Conservation (phyloP, 2,113 vertebrate genomes). For the Ophiodon elongatus region DNA sequence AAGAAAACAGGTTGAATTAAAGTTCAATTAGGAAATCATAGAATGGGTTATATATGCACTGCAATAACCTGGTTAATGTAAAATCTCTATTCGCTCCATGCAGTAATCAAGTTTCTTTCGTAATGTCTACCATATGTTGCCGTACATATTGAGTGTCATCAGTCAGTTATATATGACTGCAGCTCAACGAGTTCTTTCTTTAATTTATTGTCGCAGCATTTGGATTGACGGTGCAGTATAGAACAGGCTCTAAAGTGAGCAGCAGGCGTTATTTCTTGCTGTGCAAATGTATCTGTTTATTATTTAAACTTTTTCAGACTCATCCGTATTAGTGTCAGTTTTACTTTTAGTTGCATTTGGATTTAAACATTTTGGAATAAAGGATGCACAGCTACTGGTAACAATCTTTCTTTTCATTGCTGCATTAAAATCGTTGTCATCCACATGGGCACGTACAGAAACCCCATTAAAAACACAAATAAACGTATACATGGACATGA, state of each 20-base stretch:
- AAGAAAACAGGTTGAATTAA: constrained; percentile 26
- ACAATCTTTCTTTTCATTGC: not conserved
- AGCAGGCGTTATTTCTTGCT: not conserved
- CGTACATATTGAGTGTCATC: not conserved
- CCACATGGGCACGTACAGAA: not conserved
- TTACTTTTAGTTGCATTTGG: not conserved
- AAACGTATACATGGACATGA: not conserved
- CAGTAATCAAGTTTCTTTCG: not conserved
- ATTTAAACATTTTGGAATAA: not conserved
- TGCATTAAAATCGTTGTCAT: not conserved
- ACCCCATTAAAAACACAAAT: not conserved
- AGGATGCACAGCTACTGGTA: not conserved
- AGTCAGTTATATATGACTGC: not conserved
- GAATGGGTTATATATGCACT: not conserved
- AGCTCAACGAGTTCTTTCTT: not conserved
- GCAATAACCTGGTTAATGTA: not conserved
- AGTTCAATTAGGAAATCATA: not conserved
- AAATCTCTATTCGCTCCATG: not conserved
- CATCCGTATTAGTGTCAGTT: not conserved
- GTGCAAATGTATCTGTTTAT: not conserved
- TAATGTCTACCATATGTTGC: not conserved
- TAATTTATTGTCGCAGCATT: not conserved
- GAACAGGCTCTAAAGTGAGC: not conserved
- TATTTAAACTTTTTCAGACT: not conserved
- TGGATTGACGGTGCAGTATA: not conserved